These are phyloP conservation scores for Triops longicaudatus DNA, from an alignment of 1,140 invertebrate genomes.

Conservation along the genomic window DNA sequence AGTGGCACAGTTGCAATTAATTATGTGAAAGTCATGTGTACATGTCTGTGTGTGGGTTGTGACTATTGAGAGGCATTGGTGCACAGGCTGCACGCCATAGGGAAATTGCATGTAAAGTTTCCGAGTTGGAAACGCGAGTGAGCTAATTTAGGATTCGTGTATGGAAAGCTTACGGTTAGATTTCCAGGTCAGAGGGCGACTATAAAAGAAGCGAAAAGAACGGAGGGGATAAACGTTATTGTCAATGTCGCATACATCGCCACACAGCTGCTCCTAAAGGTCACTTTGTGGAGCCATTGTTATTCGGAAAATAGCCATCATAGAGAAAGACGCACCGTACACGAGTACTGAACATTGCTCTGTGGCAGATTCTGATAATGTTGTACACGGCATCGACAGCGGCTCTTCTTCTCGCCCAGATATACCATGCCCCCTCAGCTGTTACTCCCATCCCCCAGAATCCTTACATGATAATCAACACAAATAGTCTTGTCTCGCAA, in stretches of 20 bases:
- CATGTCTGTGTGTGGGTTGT: neutral
- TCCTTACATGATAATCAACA: constrained; percentile 12
- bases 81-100: neutral
- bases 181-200: constrained; percentile 9
- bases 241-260: constrained; percentile 1
- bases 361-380: neutral
- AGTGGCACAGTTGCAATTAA: constrained; percentile 2
- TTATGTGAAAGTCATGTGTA: constrained; percentile 1
- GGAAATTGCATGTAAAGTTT: constrained; percentile 1
- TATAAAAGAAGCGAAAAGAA: neutral
- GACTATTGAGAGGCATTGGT: constrained; percentile 15
- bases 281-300: constrained; percentile 7
- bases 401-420: neutral
- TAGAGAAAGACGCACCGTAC: neutral
- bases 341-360: neutral
- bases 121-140: neutral
- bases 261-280: constrained; percentile 11
- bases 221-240: neutral
- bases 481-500: neutral
- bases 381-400: neutral
- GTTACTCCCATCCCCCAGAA: neutral
- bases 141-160: neutral
- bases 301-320: constrained; percentile 3
- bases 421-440: neutral
- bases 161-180: neutral